A percentile compares a stretch with the other conserved stretches of the same genome.
Conservation (phyloP, 2,888 invertebrate species). For the Scaptomyza parva region DNA sequence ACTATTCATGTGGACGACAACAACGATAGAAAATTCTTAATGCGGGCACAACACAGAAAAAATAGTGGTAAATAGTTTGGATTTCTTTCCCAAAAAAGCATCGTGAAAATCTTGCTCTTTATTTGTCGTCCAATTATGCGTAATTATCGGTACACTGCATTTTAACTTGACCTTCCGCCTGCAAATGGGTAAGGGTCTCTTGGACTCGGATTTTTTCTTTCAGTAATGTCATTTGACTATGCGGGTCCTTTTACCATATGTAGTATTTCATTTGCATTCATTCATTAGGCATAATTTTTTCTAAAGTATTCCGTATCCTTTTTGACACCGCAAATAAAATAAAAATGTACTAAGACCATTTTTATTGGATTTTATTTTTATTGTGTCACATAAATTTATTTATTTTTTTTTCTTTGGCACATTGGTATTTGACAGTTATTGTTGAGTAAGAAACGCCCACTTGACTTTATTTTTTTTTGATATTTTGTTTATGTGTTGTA, state of each 20-base stretch:
- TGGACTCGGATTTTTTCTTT: not conserved
- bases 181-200: slow-evolving; percentile 10
- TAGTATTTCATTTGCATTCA: slow-evolving; percentile 20
- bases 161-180: slow-evolving; percentile 70
- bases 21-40: slow-evolving; percentile 10
- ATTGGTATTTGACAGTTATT: slow-evolving; percentile 77
- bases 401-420: slow-evolving; percentile 53
- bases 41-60: slow-evolving; percentile 27
- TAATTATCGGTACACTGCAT: slow-evolving; percentile 54
- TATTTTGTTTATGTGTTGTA: slow-evolving; percentile 47
- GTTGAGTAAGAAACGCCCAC: slow-evolving; percentile 68
- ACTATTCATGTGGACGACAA: slow-evolving; percentile 18
- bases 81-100: slow-evolving; percentile 31
- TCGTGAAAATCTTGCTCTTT: slow-evolving; percentile 23
- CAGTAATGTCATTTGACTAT: slow-evolving; percentile 55
- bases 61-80: slow-evolving; percentile 50
- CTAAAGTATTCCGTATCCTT: slow-evolving; percentile 55
- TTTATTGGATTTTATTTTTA: slow-evolving; percentile 76
- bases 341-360: slow-evolving; percentile 29
- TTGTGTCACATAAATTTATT: slow-evolving; percentile 71
- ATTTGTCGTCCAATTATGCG: slow-evolving; percentile 69
- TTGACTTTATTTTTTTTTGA: slow-evolving; percentile 31
- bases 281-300: slow-evolving; percentile 33
- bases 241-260: slow-evolving; percentile 45
- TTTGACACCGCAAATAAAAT: slow-evolving; percentile 27